Evolutionary conservation across 1,140 invertebrate genomes (phyloP), one percentile per base, ranked within the genome.

Genomic region (Drosophila kikkawai): DNA sequence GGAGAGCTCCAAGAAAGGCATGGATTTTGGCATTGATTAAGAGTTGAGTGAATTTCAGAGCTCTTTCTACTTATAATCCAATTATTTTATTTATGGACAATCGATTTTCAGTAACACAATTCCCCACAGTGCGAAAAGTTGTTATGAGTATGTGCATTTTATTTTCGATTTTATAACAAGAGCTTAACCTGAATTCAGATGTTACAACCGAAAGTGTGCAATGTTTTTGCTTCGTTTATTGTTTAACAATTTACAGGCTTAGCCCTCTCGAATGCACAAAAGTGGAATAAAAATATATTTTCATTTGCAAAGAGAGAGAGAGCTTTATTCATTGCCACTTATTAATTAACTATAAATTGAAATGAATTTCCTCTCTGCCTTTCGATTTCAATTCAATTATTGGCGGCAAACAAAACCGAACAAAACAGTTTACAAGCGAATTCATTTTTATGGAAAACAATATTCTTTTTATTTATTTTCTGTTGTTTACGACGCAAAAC

Each of bases 301-400:
- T 60, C 67, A 59, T 73, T 73, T 59, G 42, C 51, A 51, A 11
- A 2, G 13, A 5, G 2, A 19, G 36, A 42, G 55, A 29, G 45
- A 29, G 61, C 69, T 61, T 65, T 70, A 73, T 73, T 73, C 63
- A 63, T 60, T 78, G 26, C 53, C 53, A 73, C 80, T 68, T 76
- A 65, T 77, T 80, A 83, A 80, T 84, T 75, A 83, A 83, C 81
- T 84, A 73, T 76, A 84, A 84, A 69, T 67, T 39, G 50, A 60
- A 73, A 69, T 63, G 55, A 6, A 74, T 75, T 70, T 26, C 32
- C 34, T 12, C 12, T 69, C 17, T 63, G 36, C 64, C 70, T 76
- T 80, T 71, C 71, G 45, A 59, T 83, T 81, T 85, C 56, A 65
- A 80, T 57, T 85, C 68, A 74, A 84, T 84, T 84, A 80, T 67